Evolutionary conservation across 2,113 vertebrate species (phyloP).

Genomic region (Thunnus maccoyii): DNA sequence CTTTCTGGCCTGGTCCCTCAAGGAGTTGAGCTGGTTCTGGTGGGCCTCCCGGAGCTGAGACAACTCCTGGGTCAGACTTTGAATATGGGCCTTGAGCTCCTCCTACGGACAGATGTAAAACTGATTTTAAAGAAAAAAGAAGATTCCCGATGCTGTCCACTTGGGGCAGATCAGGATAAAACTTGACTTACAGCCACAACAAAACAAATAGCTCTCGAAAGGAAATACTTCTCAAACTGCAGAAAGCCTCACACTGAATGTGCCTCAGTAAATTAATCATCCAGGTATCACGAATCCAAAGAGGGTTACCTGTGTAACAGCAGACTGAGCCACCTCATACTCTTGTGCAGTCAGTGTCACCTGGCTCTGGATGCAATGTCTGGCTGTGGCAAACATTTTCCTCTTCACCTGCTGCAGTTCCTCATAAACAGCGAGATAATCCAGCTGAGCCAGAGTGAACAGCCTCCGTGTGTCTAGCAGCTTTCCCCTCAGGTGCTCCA

Average conservation of each 20-base stretch:
- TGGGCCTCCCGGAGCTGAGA: constrained; percentile 82
- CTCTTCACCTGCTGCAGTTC: constrained; percentile 89
- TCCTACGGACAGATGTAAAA: constrained; percentile 65
- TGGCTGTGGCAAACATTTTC: constrained; percentile 89
- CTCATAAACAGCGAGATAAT: constrained; percentile 85
- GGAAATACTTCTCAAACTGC: too few relatives aligned
- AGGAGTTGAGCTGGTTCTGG: constrained; percentile 82
- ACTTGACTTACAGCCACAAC: too few relatives aligned
- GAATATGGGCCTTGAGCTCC: constrained; percentile 84
- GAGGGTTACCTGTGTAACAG: constrained; percentile 73
- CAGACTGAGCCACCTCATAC: constrained; percentile 88
- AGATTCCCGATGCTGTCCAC: not conserved
- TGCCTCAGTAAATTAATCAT: not conserved
- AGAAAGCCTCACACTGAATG: not conserved
- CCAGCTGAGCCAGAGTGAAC: constrained; percentile 87
- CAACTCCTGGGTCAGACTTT: constrained; percentile 84
- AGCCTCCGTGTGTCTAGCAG: constrained; percentile 82
- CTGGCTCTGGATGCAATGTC: constrained; percentile 91
- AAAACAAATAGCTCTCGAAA: too few relatives aligned
- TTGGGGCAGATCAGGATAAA: too few relatives aligned
- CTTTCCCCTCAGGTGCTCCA: constrained; percentile 85
- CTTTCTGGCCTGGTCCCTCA: constrained; percentile 75
- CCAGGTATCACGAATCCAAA: not conserved
- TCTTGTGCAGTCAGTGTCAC: constrained; percentile 86
- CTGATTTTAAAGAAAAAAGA: not conserved